Evolutionary conservation across 23 tunicate genomes (phyloP).

Genomic region (Aplidium turbinatum): DNA sequence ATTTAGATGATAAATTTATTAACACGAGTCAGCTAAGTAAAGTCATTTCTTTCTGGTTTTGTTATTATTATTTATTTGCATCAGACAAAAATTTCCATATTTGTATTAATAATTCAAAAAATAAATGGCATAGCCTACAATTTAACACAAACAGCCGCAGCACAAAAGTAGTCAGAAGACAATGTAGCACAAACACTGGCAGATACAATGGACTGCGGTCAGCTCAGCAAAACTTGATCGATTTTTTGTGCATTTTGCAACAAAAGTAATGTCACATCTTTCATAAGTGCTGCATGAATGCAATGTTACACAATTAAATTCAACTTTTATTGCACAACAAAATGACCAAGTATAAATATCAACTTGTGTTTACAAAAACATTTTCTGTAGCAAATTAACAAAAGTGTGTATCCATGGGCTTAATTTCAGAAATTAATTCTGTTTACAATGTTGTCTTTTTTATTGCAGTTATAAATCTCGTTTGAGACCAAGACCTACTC

Average conservation of each 20-base stretch:
- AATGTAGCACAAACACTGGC: too few species aligned
- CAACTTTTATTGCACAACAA: background rate
- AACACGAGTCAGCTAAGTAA: background rate
- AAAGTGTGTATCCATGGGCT: background rate
- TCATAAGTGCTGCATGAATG: too few species aligned
- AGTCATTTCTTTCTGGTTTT: background rate
- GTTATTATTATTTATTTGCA: background rate
- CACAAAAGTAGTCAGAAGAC: too few species aligned
- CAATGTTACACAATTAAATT: too few species aligned
- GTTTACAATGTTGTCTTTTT: background rate
- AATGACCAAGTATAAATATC: background rate
- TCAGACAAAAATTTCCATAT: background rate
- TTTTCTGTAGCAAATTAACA: background rate
- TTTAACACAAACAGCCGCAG: too few species aligned
- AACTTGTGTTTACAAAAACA: background rate
- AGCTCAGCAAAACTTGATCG: too few species aligned
- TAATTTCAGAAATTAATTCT: background rate
- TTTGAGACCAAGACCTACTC: conserved; percentile 80
- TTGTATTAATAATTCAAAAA: background rate
- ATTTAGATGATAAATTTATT: background rate
- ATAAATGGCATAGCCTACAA: background rate
- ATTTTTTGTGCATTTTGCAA: too few species aligned
- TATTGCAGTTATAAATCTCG: conserved; percentile 48
- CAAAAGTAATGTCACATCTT: too few species aligned
- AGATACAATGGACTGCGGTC: too few species aligned